Conservation (phyloP, 2,113 vertebrate genomes). For the Aegithalos caudatus region DNA sequence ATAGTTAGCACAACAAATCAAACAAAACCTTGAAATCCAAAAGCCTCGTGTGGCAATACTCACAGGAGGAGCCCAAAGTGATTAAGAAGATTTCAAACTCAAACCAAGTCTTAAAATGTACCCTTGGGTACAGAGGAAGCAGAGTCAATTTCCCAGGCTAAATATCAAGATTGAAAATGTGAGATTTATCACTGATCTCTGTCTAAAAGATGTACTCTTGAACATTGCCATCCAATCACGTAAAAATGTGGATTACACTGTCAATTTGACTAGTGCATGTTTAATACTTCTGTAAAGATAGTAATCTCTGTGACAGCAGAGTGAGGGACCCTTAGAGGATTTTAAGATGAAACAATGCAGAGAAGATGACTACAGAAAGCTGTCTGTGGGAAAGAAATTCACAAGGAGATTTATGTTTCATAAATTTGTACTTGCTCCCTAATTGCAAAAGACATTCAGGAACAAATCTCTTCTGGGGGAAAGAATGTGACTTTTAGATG, state of each 20-base stretch:
- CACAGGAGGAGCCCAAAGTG: neutral
- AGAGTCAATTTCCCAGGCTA: constrained; percentile 5
- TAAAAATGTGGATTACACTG: constrained; percentile 31
- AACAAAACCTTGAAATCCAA: neutral
- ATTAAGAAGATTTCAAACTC: constrained; percentile 23
- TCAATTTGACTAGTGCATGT: constrained; percentile 8
- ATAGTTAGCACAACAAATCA: neutral
- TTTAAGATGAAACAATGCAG: neutral
- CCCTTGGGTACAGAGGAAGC: neutral
- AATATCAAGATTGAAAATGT: constrained; percentile 21
- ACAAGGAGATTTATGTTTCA: neutral
- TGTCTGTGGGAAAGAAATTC: neutral
- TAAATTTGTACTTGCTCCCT: neutral
- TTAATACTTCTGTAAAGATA: constrained; percentile 11
- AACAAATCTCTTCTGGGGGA: neutral
- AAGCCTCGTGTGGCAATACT: neutral
- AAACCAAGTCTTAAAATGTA: neutral
- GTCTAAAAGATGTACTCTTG: neutral
- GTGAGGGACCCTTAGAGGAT: neutral
- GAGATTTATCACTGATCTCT: constrained; percentile 12
- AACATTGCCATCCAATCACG: constrained; percentile 3
- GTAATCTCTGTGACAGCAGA: neutral
- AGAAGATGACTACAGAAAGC: neutral
- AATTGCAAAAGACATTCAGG: neutral
- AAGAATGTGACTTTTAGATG: neutral